These are phyloP conservation scores for Datnioides undecimradiatus DNA, from an alignment of 2,113 vertebrate species.

Conservation along the genomic window DNA sequence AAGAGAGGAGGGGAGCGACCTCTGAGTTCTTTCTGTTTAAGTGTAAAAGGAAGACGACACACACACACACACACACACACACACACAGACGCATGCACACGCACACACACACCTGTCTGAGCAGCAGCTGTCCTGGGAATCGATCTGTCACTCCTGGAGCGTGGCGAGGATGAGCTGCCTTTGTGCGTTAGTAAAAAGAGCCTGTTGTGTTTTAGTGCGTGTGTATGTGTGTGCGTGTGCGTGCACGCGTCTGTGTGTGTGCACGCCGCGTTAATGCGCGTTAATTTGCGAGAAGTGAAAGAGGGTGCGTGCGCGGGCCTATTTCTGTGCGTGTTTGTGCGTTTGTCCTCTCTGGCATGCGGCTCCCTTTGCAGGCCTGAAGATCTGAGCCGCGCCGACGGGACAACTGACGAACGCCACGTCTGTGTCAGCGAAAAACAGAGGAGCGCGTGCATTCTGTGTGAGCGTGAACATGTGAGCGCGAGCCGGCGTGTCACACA, in stretches of 20 bases:
- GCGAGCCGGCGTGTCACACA: background rate
- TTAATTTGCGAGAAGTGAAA: conserved; percentile 37
- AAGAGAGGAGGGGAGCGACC: conserved; percentile 7
- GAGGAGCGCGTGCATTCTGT: background rate
- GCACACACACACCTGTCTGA: conserved; percentile 76
- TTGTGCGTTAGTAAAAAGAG: conserved; percentile 66
- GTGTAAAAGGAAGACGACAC: conserved; percentile 55
- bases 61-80: conserved; percentile 42
- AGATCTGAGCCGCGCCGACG: conserved; percentile 57
- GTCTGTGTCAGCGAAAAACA: conserved; percentile 61
- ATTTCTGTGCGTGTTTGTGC: background rate
- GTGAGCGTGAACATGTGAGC: background rate
- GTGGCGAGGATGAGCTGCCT: conserved; percentile 61
- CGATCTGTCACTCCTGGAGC: conserved; percentile 65
- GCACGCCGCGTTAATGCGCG: conserved; percentile 6
- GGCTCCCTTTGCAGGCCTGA: conserved; percentile 35
- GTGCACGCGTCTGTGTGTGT: conserved; percentile 14
- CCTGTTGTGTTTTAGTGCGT: conserved; percentile 27
- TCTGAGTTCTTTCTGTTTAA: conserved; percentile 61
- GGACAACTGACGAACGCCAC: conserved; percentile 67
- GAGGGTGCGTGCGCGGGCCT: background rate
- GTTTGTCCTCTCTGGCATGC: conserved; percentile 51
- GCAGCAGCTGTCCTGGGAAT: conserved; percentile 79
- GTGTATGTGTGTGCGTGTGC: conserved; percentile 15
- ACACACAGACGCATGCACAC: conserved; percentile 61